Base-by-base conservation (phyloP, 2,888 invertebrate genomes). In the Drosophila kanekoi region DNA sequence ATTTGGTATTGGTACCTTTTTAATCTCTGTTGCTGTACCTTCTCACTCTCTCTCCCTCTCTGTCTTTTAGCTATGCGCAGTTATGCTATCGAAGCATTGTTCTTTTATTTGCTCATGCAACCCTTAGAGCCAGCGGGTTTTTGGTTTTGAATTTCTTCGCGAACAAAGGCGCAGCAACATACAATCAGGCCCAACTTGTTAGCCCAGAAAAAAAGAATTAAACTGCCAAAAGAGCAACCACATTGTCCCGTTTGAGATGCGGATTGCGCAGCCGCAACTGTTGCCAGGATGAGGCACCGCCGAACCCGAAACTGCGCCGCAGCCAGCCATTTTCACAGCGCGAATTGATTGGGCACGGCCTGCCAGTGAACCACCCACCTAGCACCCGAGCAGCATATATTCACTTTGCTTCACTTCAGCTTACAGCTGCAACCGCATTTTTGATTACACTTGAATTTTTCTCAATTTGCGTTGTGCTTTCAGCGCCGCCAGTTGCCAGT, bases 1-100 rank as follows among this genome's bases (percentile, higher is more conserved):
- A 88, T 88, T 87, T 76, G 82, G 87, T 77, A 84, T 88, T 87
- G 89, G 89, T 89, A 84, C 81, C 87, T 87, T 89, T 87, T 86
- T 86, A 86, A 86, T 86, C 86, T 86, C 56, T 28, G 41, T 35
- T 53, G 53, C 20, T 40, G 33, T 33, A 41, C 41, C 43, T 47
- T 41, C 47, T 18, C 61, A 1, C 47, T 5, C 32, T 16, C 57
- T 4, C 20, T 11, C 41, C 33, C 13, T 10, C 53, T n/a, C 44
- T 14, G n/a, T 18, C 45, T 23, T 5, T 54, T 37, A 60, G 48
- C 76, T 57, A 68, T 81, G 70, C 74, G 71, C 81, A 76, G 87
- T 77, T 72, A 78, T 80, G 76, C 78, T 84, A 84, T 84, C 74
- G 80, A 74, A 73, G 86, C 87, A 86, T 84, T 84, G 83, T 84